Base-by-base conservation (phyloP, 2,888 invertebrate species). In the Mythimna vitellina region DNA sequence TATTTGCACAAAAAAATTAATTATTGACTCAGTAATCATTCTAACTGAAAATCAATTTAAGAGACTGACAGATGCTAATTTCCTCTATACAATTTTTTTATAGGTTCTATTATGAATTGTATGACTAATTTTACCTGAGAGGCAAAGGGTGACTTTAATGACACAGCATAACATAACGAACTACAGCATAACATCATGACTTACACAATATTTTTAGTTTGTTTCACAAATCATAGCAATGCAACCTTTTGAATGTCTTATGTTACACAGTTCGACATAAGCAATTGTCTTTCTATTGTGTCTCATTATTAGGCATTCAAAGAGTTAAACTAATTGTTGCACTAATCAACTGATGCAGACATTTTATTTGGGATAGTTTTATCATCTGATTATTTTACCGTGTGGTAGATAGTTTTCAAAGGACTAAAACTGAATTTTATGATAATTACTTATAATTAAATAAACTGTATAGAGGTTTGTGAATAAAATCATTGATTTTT, bases 161-260 rank as follows among this genome's bases (percentile, higher is more conserved):
- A 75, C 20, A 63, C 74, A 73, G 35, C 53, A 22, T 8, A 22
- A 57, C 20, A 7, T 25, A 25, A 35, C 14, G 12, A 8, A 9
- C 6, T 42, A 42, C 14, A 9, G 38, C 1, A 12, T 6, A 3
- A 6, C 7, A 9, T 1, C 42, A 62, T 51, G n/a, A 61, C 3
- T 76, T 80, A 65, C 76, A 65, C 42, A 76, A 80, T 25, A 51
- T 1, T 35, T 61, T 32, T 14, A 8, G 9, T 35, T 32, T 64
- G 29, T 74, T 76, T 38, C 49, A 73, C 5, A n/a, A 51, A 65
- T 29, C 12, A 20, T 20, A 22, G 20, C 74, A 75, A 56, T 74
- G 65, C 42, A 80, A 80, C n/a, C n/a, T n/a, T n/a, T n/a, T n/a
- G n/a, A n/a, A n/a, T n/a, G n/a, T n/a, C n/a, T n/a, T n/a, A n/a